Conservation (phyloP, 2,113 vertebrate species). For the Bubo blakistoni region DNA sequence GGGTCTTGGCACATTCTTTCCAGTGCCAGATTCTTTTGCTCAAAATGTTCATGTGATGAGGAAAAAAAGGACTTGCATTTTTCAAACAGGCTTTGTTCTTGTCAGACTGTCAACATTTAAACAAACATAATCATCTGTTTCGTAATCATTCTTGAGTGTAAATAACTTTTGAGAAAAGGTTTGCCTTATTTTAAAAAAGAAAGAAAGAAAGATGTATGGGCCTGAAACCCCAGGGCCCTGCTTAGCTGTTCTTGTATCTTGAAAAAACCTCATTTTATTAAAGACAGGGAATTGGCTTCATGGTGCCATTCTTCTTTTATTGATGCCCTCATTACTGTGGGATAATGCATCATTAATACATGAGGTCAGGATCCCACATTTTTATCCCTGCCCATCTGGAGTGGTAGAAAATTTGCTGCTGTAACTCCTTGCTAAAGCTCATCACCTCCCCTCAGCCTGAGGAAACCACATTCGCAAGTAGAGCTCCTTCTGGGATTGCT, state of each 20-base stretch:
- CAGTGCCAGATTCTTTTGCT: conserved; percentile 19
- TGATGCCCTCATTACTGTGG: background rate
- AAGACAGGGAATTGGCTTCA: background rate
- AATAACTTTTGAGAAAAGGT: background rate
- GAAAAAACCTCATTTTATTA: background rate
- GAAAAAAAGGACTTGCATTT: conserved; percentile 21
- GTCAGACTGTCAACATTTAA: conserved; percentile 38
- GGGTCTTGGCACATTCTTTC: conserved; percentile 21
- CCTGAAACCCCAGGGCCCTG: background rate
- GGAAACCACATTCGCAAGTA: background rate
- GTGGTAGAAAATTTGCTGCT: background rate
- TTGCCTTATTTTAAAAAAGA: background rate
- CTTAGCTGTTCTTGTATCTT: background rate
- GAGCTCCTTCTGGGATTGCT: background rate
- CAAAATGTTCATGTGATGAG: background rate
- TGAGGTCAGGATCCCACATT: background rate
- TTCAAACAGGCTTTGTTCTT: conserved; percentile 44
- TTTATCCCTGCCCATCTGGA: background rate
- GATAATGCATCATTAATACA: background rate
- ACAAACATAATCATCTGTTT: conserved; percentile 26
- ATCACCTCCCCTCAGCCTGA: background rate
- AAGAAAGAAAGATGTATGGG: background rate
- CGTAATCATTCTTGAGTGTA: conserved; percentile 19
- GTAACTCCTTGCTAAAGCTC: background rate
- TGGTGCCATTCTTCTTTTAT: background rate